These are phyloP conservation scores for Synanthedon vespiformis DNA, from an alignment of 2,888 invertebrate genomes.

Conservation along the genomic window DNA sequence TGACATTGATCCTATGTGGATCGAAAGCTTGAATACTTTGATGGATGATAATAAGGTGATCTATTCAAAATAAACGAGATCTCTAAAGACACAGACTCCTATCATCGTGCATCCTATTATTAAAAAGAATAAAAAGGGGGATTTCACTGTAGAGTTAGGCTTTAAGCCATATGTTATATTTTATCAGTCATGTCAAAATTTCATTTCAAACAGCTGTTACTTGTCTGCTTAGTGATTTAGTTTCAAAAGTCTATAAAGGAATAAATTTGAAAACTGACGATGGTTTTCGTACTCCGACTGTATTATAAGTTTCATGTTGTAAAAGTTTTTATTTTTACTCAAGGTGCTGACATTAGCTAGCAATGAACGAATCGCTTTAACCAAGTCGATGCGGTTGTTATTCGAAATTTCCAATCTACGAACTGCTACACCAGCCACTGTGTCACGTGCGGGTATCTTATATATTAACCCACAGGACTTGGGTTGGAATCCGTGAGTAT, in stretches of 20 bases:
- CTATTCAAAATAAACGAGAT: too few relatives aligned
- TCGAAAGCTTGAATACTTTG: slow-evolving; percentile 94
- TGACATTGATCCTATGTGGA: slow-evolving; percentile 99
- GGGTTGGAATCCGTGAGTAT: slow-evolving; percentile 92
- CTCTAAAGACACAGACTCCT: too few relatives aligned
- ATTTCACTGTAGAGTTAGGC: too few relatives aligned
- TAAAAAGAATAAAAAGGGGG: too few relatives aligned
- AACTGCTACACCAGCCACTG: slow-evolving; percentile 95
- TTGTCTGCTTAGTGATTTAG: too few relatives aligned
- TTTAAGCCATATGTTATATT: background rate
- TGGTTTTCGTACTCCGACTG: background rate
- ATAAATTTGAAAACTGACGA: too few relatives aligned
- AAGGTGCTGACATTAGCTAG: slow-evolving; percentile 90
- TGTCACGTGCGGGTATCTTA: slow-evolving; percentile 93
- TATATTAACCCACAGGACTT: slow-evolving; percentile 95
- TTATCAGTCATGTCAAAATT: too few relatives aligned
- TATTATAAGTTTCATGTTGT: background rate
- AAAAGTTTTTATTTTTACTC: background rate
- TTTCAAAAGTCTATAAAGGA: too few relatives aligned
- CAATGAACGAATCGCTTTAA: slow-evolving; percentile 93
- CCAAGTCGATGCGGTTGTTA: slow-evolving; percentile 88
- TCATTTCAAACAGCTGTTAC: too few relatives aligned
- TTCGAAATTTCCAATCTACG: slow-evolving; percentile 92
- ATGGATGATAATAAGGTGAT: slow-evolving; percentile 96
- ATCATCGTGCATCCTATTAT: too few relatives aligned